Base-by-base conservation (phyloP, 2,797 vertebrate species). In the Siniperca undulata region DNA sequence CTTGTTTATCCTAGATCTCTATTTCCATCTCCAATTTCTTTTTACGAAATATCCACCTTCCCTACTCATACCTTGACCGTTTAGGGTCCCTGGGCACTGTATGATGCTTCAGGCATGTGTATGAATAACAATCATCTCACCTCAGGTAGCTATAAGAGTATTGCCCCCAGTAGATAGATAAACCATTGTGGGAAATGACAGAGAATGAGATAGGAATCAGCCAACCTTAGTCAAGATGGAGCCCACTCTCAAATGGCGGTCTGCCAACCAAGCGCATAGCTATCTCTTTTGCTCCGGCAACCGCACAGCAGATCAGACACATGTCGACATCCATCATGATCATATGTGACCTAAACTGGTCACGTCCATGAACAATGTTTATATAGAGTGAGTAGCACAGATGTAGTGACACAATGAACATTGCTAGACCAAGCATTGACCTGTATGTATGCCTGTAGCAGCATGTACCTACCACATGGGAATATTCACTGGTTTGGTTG, bases 181-280 rank as follows among this genome's bases (percentile, higher is more conserved):
- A 80, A 86, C 66, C 72, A 72, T 77, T 81, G 71, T 81, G 78
- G 59, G 61, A 77, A 82, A 80, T 88, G 60, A 84, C 50, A 65
- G 55, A 68, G 74, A 64, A 75, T 42, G 69, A 89, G 88, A 90
- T 87, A 58, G 72, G 74, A 92, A 91, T 91, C 86, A 90, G 80
- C 74, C 84, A 80, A 74, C 74, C 80, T 83, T 71, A 64, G 80
- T 87, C 81, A 89, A 92, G 86, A 94, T 92, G 91, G 80, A 92
- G 85, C 73, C 88, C 72, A 30, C 82, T 82, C 67, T 90, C 86
- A 94, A 93, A 92, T 89, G 86, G 81, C 78, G 34, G 30, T 71
- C 81, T 82, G 89, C 82, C 89, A 91, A 65, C 76, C 69, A 65
- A 82, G 82, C 52, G 34, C 79, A 20, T 80, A 78, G 72, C 86